Conservation (phyloP, 2,888 invertebrate genomes). For the Gasteruption jaculator region DNA sequence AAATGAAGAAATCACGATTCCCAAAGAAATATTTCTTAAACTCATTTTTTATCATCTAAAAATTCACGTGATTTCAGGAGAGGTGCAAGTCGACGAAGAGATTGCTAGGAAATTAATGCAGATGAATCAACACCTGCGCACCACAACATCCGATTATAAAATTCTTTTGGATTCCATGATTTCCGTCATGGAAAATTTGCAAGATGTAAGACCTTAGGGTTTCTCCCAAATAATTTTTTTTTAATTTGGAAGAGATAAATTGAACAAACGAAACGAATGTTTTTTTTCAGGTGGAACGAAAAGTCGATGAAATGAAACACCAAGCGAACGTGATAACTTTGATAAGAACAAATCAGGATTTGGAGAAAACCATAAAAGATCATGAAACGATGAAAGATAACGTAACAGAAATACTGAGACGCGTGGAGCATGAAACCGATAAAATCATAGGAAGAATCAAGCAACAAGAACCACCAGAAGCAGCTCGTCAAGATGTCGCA, state of each 20-base stretch:
- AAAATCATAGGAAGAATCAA: constrained; percentile 65
- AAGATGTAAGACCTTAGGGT: constrained; percentile 50
- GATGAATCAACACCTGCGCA: constrained; percentile 63
- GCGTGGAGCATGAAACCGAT: constrained; percentile 65
- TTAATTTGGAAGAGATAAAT: constrained; percentile 20
- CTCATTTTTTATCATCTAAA: background rate
- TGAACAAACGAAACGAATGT: background rate
- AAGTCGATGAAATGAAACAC: constrained; percentile 54
- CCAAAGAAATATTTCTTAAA: background rate
- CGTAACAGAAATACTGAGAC: constrained; percentile 64
- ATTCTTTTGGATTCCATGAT: constrained; percentile 66
- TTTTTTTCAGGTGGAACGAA: constrained; percentile 33
- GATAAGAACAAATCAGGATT: too few relatives aligned
- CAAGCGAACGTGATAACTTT: too few relatives aligned
- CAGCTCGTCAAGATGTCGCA: constrained; percentile 66
- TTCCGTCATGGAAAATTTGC: constrained; percentile 66
- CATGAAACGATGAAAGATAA: constrained; percentile 64
- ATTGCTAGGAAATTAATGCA: constrained; percentile 64
- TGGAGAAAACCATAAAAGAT: constrained; percentile 51
- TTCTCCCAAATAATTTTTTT: too few relatives aligned
- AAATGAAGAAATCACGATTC: background rate
- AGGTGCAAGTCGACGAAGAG: constrained; percentile 56
- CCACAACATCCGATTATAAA: constrained; percentile 68
- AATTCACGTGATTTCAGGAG: constrained; percentile 32
- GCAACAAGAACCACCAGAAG: constrained; percentile 66